Conservation (phyloP, 2,888 invertebrate species). For the Pachycephus smyrnensis region DNA sequence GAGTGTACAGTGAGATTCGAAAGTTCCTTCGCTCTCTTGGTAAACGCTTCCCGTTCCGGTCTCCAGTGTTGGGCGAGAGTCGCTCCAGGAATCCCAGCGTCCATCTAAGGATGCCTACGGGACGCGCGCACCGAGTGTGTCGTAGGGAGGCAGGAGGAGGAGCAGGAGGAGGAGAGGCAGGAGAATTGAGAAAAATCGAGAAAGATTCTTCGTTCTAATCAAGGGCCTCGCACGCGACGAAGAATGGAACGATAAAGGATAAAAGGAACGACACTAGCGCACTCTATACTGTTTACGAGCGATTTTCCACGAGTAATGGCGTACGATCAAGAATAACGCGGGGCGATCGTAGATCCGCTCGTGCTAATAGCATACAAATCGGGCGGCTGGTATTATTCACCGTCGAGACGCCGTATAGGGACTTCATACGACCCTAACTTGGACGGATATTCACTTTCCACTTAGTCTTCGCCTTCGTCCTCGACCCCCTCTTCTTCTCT, state of each 20-base stretch:
- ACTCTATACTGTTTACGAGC: conserved; percentile 46
- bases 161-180: neutral
- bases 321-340: conserved; percentile 49
- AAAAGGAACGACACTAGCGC: conserved; percentile 21
- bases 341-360: conserved; percentile 51
- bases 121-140: neutral
- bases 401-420: conserved; percentile 49
- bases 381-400: conserved; percentile 52
- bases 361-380: conserved; percentile 60
- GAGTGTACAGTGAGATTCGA: conserved; percentile 37
- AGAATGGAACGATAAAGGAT: conserved; percentile 53
- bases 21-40: conserved; percentile 32
- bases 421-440: conserved; percentile 21
- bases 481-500: conserved; percentile 35
- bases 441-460: neutral
- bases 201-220: neutral
- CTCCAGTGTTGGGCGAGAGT: conserved; percentile 17
- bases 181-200: neutral
- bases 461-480: neutral
- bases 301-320: conserved; percentile 54
- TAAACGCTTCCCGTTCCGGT: conserved; percentile 28
- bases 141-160: neutral
- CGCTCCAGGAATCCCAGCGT: neutral
- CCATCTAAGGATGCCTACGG: neutral
- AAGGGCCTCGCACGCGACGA: conserved; percentile 28